Evolutionary conservation across 2,888 invertebrate genomes (phyloP).

Genomic region (Chalcosyrphus nemorum): DNA sequence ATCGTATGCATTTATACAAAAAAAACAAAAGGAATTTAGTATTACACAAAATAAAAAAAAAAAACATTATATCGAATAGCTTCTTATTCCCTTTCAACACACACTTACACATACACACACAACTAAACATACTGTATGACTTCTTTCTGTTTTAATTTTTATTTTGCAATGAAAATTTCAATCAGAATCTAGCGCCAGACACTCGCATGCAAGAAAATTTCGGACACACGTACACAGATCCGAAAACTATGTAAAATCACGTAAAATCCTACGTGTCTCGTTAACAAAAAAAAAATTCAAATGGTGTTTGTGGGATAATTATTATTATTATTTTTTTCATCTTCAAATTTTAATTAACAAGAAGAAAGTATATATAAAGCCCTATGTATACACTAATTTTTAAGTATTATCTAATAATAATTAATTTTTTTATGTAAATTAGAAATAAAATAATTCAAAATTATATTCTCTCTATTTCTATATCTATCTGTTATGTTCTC

Average conservation of each 20-base stretch:
- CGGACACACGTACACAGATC: neutral
- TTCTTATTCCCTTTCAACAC: constrained; percentile 48
- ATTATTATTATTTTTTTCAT: constrained; percentile 4
- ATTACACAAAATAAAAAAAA: constrained; percentile 48
- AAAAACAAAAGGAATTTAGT: constrained; percentile 53
- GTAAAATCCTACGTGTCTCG: neutral
- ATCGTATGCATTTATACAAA: constrained; percentile 68
- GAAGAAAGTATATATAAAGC: constrained; percentile 53
- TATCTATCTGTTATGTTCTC: constrained; percentile 54
- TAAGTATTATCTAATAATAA: constrained; percentile 71
- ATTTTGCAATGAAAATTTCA: constrained; percentile 13
- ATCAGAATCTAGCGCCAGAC: constrained; percentile 15
- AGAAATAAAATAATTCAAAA: constrained; percentile 56
- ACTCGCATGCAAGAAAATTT: constrained; percentile 47
- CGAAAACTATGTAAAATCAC: constrained; percentile 11
- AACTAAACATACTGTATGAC: constrained; percentile 29
- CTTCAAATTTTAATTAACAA: constrained; percentile 35
- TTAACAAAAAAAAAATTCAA: constrained; percentile 3
- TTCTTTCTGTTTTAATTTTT: constrained; percentile 49
- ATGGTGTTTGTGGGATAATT: constrained; percentile 44
- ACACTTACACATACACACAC: constrained; percentile 22
- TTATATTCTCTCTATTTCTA: constrained; percentile 40
- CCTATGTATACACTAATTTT: constrained; percentile 69
- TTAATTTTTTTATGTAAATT: constrained; percentile 66
- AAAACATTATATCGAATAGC: constrained; percentile 53